Base-by-base conservation (phyloP, 2,113 vertebrate genomes). In the Pica pica region DNA sequence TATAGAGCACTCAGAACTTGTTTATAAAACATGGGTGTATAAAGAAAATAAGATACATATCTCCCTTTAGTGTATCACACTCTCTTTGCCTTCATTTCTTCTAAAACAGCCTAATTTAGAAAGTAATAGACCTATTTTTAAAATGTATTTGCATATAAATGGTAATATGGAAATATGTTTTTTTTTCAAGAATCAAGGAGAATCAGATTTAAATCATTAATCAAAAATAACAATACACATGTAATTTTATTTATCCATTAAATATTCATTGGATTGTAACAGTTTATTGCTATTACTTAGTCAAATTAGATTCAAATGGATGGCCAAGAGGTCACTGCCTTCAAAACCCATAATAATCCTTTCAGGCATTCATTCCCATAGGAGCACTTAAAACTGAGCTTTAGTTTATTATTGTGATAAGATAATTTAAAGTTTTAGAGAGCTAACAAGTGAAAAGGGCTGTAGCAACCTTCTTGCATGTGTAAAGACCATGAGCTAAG, bases 281-380 rank as follows among this genome's bases (percentile, higher is more conserved):
- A 77, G 42, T 85, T 93, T 93, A 91, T 63, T 93, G 69, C 42
- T 93, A 65, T 79, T 85, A 83, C 42, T 79, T 87, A 89, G 26
- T 7, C 39, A 93, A 79, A 95, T 70, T 83, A 77, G 15, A 92
- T 94, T 95, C 68, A 78, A 93, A 93, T 44, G 19, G 8, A 33
- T 83, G 30, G 11, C 55, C 63, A 91, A 65, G 44, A 79, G 52
- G 50, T 89, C 44, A 79, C 11, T 57, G 42, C 46, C 50, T 96
- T 87, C 19, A 74, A 87, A 91, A 80, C 11, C 13, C 27, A 10
- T 59, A 88, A 82, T 60, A 93, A 63, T 59, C 7, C 16, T 83
- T 68, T 85, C 57, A 76, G n/a, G 17, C 63, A 69, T 82, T n/a
- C 18, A n/a, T 79, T 93, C 61, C n/a, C 57, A 59, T 6, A 47